Percentiles rank a stretch among this genome's conserved stretches.
Conservation (phyloP, 2,797 vertebrate species). For the Ambastaia sidthimunki region DNA sequence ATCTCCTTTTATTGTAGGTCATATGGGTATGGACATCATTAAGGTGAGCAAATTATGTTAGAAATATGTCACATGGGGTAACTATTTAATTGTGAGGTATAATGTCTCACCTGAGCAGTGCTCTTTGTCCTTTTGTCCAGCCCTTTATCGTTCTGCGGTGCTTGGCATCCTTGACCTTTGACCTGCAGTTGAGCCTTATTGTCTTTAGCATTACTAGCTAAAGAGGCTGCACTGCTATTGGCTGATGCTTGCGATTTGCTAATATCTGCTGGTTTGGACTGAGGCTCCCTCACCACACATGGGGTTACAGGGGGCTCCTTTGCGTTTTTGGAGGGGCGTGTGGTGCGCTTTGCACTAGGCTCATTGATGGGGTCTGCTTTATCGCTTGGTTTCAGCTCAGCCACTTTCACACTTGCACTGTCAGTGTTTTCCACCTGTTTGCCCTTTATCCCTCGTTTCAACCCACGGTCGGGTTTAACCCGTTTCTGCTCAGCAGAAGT, state of each 20-base stretch:
- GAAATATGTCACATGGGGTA: too few species aligned
- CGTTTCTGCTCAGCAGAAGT: conserved; percentile 72
- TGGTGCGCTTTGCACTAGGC: conserved; percentile 63
- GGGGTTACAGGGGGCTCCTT: conserved; percentile 56
- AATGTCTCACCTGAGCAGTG: conserved; percentile 69
- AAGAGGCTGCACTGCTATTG: conserved; percentile 55
- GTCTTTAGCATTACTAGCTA: conserved; percentile 52
- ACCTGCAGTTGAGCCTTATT: conserved; percentile 53
- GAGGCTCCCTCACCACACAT: conserved; percentile 44
- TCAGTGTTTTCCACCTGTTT: conserved; percentile 68
- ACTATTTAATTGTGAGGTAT: background rate
- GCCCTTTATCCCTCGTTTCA: conserved; percentile 82
- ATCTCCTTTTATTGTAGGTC: too few species aligned
- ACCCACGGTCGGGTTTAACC: conserved; percentile 78
- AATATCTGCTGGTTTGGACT: conserved; percentile 51
- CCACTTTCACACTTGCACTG: conserved; percentile 35
- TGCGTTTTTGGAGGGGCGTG: conserved; percentile 54
- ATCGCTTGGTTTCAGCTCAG: conserved; percentile 50
- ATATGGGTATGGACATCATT: too few species aligned
- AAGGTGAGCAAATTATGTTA: too few species aligned
- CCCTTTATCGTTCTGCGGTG: conserved; percentile 15
- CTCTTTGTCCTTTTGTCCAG: conserved; percentile 43
- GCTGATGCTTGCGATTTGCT: conserved; percentile 47
- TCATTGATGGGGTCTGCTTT: conserved; percentile 68
- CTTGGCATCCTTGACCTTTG: conserved; percentile 50